Conservation (phyloP, 2,888 invertebrate species). For the Bombyx huttoni region DNA sequence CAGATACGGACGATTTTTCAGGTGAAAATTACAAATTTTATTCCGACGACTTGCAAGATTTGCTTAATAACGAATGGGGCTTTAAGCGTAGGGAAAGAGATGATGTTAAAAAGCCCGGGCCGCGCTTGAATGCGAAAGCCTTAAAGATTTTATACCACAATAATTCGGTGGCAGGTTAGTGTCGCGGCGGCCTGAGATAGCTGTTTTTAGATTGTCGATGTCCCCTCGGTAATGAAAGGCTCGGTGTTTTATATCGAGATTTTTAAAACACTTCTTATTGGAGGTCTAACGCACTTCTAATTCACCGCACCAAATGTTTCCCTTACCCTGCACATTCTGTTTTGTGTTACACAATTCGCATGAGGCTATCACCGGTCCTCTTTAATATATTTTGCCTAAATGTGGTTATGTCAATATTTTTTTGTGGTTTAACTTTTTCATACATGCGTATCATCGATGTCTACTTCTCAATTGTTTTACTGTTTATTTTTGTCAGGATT, state of each 20-base stretch:
- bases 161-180: conserved; percentile 70
- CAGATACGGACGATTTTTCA: conserved; percentile 62
- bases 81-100: conserved; percentile 91
- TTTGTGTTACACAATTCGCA: conserved; percentile 38
- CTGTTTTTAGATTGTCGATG: conserved; percentile 48
- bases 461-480: background rate
- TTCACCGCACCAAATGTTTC: conserved; percentile 60
- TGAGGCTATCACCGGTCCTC: conserved; percentile 32
- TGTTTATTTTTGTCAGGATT: background rate
- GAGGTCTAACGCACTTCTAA: conserved; percentile 46
- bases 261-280: conserved; percentile 24
- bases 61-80: conserved; percentile 78
- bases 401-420: conserved; percentile 21
- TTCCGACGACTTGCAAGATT: conserved; percentile 70
- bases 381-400: conserved; percentile 20
- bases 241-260: conserved; percentile 25
- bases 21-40: conserved; percentile 65
- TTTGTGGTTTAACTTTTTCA: conserved; percentile 3
- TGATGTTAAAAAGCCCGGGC: conserved; percentile 96
- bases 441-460: too few relatives aligned
- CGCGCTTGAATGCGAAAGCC: conserved; percentile 80
- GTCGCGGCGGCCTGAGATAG: conserved; percentile 54
- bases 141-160: conserved; percentile 64
- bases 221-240: conserved; percentile 35
- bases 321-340: conserved; percentile 43